phyloP scores from a whole-genome alignment of 2,797 vertebrate genomes.

The Rhodeus uyekii region DNA sequence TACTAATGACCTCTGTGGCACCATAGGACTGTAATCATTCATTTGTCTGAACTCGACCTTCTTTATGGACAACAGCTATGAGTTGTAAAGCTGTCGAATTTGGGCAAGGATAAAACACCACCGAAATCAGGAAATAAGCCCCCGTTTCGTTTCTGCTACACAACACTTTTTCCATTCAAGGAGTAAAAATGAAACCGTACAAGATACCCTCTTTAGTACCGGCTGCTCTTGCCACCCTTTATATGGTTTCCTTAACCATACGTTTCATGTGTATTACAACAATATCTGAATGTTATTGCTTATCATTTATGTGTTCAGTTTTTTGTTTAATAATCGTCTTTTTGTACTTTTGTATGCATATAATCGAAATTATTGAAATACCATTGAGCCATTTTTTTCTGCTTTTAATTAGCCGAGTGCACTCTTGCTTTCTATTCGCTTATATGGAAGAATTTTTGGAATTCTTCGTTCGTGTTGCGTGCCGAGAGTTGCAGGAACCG shows the following conservation, averaged over 20 bases:
- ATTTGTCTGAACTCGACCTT: not conserved
- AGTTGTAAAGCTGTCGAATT: not conserved
- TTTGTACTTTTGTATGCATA: slow-evolving; percentile 61
- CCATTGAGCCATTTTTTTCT: slow-evolving; percentile 68
- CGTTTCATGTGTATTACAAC: slow-evolving; percentile 51
- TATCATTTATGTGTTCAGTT: slow-evolving; percentile 43
- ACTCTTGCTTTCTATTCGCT: not conserved
- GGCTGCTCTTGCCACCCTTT: not conserved
- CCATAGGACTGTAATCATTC: not conserved
- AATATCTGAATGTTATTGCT: slow-evolving; percentile 51
- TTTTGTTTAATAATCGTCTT: slow-evolving; percentile 51
- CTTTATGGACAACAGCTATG: not conserved
- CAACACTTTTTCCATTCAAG: slow-evolving; percentile 8
- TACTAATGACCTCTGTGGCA: not conserved
- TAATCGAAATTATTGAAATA: slow-evolving; percentile 57
- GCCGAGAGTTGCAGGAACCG: slow-evolving; percentile 6
- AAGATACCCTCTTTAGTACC: not conserved
- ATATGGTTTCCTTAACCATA: slow-evolving; percentile 24
- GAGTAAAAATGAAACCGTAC: not conserved
- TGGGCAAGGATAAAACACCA: not conserved
- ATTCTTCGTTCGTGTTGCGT: not conserved
- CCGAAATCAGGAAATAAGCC: not conserved
- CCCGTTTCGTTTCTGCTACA: not conserved
- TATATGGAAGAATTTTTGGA: not conserved
- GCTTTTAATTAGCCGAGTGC: slow-evolving; percentile 28